Base-by-base conservation (phyloP, 2,113 vertebrate genomes). In the Neofelis nebulosa region DNA sequence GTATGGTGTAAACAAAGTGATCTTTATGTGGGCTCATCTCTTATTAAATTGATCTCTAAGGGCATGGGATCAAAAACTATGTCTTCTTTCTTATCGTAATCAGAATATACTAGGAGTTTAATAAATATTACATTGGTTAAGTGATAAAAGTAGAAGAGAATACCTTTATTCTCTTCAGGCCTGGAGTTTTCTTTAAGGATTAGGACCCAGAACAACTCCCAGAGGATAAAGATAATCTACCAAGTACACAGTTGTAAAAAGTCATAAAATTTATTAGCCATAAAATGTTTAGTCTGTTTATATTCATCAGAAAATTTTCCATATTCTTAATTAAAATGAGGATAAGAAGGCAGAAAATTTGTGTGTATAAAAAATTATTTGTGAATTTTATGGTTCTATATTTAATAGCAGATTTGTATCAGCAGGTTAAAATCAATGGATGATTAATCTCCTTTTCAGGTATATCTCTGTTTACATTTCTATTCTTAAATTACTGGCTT, bases 151-250 rank as follows among this genome's bases (percentile, higher is more conserved):
- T 45, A 45, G 45, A 45, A 45, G 45, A 57, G 52, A 63, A 61
- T 66, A 57, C 29, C 50, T 63, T 57, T 87, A 50, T 65, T 82
- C 8, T 65, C 25, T 23, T 76, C 10, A 68, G 36, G 18, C 7
- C 11, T 88, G 5, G 41, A 95, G 31, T 90, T 95, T 81, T 95
- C 13, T 88, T 94, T 25, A 97, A 61, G 7, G 27, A 29, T 90
- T 96, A 63, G 36, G 4, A 69, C 15, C 7, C 8, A 81, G 33
- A 88, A 94, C 9, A 91, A 91, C 15, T 84, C 9, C 27, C 23
- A 96, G 29, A 93, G 41, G 91, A 93, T 91, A n/a, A 93, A 96
- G 33, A 45, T 91, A 93, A 93, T 91, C 25, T 27, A 57, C 8
- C 19, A 89, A 57, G 0, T 45, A 80, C 1, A 84, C 89, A 90